Conservation (phyloP, 2,888 invertebrate genomes). For the Stomorhina lunata region DNA sequence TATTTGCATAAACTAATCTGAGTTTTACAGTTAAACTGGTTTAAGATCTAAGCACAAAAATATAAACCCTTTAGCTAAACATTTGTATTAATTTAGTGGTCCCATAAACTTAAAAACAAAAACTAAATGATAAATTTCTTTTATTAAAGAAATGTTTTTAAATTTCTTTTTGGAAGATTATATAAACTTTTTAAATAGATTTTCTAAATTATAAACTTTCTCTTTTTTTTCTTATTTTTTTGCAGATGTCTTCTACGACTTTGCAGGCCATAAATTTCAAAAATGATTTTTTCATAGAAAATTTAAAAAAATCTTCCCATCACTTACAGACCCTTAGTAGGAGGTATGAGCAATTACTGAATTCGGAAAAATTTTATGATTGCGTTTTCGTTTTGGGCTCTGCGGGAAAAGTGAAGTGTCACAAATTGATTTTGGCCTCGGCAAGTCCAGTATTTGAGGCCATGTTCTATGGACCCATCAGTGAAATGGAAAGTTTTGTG, state of each 20-base stretch:
- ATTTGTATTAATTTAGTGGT: no score
- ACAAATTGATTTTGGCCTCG: conserved; percentile 90
- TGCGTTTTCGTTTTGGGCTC: conserved; percentile 76
- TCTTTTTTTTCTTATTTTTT: conserved; percentile 28
- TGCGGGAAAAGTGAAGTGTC: conserved; percentile 83
- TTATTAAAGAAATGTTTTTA: neutral
- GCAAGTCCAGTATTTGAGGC: conserved; percentile 94
- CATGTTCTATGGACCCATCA: conserved; percentile 89
- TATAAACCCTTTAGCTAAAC: no score
- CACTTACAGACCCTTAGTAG: conserved; percentile 69
- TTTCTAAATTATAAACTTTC: conserved; percentile 43
- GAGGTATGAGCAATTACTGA: conserved; percentile 76
- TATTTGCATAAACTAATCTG: no score
- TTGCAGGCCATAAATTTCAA: conserved; percentile 46
- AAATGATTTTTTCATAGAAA: conserved; percentile 46
- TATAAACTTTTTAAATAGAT: neutral
- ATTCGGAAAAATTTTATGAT: conserved; percentile 76
- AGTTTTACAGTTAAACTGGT: no score
- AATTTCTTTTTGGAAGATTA: neutral
- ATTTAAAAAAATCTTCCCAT: conserved; percentile 64
- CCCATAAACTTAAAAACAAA: no score
- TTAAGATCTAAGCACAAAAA: no score
- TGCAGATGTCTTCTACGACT: conserved; percentile 62
- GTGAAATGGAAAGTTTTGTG: conserved; percentile 79
- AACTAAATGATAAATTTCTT: neutral